Evolutionary conservation across 2,888 invertebrate species (phyloP).

Genomic region (Andrena bicolor): DNA sequence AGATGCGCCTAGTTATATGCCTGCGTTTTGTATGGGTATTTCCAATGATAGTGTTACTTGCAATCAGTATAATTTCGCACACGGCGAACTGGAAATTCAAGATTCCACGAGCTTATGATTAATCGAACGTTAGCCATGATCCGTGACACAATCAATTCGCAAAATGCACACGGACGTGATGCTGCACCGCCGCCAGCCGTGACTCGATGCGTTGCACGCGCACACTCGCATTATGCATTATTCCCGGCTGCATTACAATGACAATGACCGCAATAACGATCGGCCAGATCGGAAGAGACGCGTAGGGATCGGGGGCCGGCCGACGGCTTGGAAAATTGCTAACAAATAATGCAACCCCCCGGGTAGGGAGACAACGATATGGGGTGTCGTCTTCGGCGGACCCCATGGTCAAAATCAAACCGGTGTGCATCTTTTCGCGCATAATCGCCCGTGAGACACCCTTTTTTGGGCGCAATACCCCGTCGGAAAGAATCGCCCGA

Average conservation of each 20-base stretch:
- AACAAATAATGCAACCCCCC: slow-evolving; percentile 81
- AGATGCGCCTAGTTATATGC: too few species aligned
- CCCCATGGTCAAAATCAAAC: slow-evolving; percentile 50
- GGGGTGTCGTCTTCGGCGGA: slow-evolving; percentile 75
- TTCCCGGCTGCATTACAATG: slow-evolving; percentile 79
- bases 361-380: slow-evolving; percentile 74
- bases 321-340: slow-evolving; percentile 84
- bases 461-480: slow-evolving; percentile 8
- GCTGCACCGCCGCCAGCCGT: slow-evolving; percentile 48
- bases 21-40: background rate
- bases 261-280: slow-evolving; percentile 83
- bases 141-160: slow-evolving; percentile 53
- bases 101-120: slow-evolving; percentile 27
- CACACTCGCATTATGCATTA: slow-evolving; percentile 74
- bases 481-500: slow-evolving; percentile 17
- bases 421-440: slow-evolving; percentile 66
- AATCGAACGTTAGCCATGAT: slow-evolving; percentile 33
- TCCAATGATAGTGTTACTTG: background rate
- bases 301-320: slow-evolving; percentile 71
- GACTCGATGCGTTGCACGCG: slow-evolving; percentile 66
- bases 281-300: slow-evolving; percentile 68
- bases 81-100: background rate
- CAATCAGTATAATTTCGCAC: background rate
- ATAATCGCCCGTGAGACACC: slow-evolving; percentile 68
- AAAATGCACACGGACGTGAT: slow-evolving; percentile 51